These are phyloP conservation scores for Apostichopus californicus DNA, from an alignment of 35 echinoderm and acorn worm genomes.

Conservation along the genomic window DNA sequence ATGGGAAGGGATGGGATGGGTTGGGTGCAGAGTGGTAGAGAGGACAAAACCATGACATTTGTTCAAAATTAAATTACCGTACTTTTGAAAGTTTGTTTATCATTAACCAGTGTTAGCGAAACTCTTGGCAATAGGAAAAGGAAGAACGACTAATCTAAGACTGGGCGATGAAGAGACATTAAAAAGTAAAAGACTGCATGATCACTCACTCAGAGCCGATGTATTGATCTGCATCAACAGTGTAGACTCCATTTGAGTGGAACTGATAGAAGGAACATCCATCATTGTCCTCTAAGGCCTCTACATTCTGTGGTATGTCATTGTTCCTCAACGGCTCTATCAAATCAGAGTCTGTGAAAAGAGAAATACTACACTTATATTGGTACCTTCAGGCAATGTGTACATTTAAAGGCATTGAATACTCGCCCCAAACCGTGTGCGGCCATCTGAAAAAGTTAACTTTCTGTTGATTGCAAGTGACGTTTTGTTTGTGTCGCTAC, in stretches of 20 bases:
- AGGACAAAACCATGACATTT: too few relatives aligned
- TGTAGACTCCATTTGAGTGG: background rate
- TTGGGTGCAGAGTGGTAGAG: too few relatives aligned
- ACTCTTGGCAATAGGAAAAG: background rate
- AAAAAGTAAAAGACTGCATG: background rate
- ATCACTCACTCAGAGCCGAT: background rate
- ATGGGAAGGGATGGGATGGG: too few relatives aligned
- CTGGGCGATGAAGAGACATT: background rate
- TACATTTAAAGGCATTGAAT: too few relatives aligned
- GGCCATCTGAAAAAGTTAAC: too few relatives aligned
- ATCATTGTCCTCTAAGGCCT: background rate
- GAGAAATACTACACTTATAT: background rate
- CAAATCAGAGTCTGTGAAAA: background rate
- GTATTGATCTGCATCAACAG: background rate
- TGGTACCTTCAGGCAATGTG: too few relatives aligned
- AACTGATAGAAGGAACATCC: constrained; percentile 2
- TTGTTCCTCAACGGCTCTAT: constrained; percentile 8
- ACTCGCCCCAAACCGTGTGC: too few relatives aligned
- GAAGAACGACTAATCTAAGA: background rate
- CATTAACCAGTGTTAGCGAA: too few relatives aligned
- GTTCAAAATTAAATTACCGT: too few relatives aligned
- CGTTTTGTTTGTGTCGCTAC: too few relatives aligned
- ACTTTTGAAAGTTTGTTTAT: too few relatives aligned
- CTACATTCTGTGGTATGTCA: constrained; percentile 17
- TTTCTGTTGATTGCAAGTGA: too few relatives aligned